A percentile compares a stretch with the other conserved stretches of the same genome.
Evolutionary conservation across 2,888 invertebrate genomes (phyloP).

Genomic region (Pelosia muscerda): DNA sequence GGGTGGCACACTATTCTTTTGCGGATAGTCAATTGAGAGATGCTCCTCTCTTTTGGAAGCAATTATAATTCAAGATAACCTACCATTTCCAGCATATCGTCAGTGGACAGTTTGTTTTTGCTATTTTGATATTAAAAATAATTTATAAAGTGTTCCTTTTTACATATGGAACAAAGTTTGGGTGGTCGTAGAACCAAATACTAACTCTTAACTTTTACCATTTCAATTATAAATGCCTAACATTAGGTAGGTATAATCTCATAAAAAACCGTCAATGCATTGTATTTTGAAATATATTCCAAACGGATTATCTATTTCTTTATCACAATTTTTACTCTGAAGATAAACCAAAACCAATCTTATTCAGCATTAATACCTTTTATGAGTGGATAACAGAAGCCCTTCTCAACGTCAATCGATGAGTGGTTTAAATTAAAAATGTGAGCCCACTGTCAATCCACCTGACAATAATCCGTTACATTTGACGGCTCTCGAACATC

Average conservation of each 20-base stretch:
- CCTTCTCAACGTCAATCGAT: slow-evolving; percentile 24
- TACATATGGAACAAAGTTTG: background rate
- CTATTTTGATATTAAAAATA: background rate
- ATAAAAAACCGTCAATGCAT: background rate
- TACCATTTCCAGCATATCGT: background rate
- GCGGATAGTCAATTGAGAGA: background rate
- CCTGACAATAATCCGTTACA: slow-evolving; percentile 43
- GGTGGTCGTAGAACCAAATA: background rate
- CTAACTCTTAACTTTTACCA: background rate
- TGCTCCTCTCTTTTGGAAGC: background rate
- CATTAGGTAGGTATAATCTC: background rate
- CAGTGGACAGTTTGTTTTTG: background rate
- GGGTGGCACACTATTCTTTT: background rate
- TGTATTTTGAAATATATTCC: background rate
- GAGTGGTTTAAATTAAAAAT: slow-evolving; percentile 29
- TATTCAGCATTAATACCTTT: slow-evolving; percentile 6
- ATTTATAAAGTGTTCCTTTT: background rate
- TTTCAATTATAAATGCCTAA: background rate
- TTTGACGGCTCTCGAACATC: slow-evolving; percentile 36
- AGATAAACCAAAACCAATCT: background rate
- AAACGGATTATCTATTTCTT: slow-evolving; percentile 14
- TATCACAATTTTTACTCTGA: background rate
- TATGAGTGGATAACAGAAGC: slow-evolving; percentile 20
- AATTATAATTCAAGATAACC: background rate
- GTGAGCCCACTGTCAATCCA: slow-evolving; percentile 31